Evolutionary conservation across 2,888 invertebrate species (phyloP), one percentile per base, ranked within the genome.

Genomic region (Herminia tarsipennalis): DNA sequence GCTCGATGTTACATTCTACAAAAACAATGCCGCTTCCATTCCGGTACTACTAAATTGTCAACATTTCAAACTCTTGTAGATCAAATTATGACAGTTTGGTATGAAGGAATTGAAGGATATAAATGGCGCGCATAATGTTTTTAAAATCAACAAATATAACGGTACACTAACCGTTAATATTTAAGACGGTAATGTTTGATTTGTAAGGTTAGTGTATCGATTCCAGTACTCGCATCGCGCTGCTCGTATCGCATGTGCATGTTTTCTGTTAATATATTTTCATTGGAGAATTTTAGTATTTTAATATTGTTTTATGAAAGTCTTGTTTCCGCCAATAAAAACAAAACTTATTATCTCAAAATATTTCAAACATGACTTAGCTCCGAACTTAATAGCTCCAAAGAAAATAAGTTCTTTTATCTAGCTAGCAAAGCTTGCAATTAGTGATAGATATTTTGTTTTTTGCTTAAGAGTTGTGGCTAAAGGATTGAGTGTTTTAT

Each of bases 201-300:
- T 49, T 41, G 34, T 47, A 47, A 56, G 54, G 65, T 67, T 72
- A 69, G 65, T 71, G 66, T 56, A 67, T 72, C 69, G 69, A 46
- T 44, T 60, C 43, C 36, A 54, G 41, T 58, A 59, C 60, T 47
- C 47, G 68, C 69, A 54, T 60, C 49, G 49, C 47, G 58, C 55
- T 58, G 65, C 57, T 64, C 57, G 59, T 66, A 57, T 59, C 54
- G 71, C 67, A 70, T 68, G 70, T 59, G 65, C 50, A 57, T 63
- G 56, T 39, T 50, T 53, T 49, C 43, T 44, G 40, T 25, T 52
- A 35, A 6, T n/a, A 13, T 39, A 39, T 48, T 56, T 51, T 53
- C 42, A 50, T 55, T 59, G 49, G 53, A 51, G 36, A 43, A n/a
- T n/a, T n/a, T n/a, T n/a, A n/a, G n/a, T n/a, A n/a, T n/a, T n/a